Base-by-base conservation (phyloP, 2,113 vertebrate genomes). In the Galbula dea region DNA sequence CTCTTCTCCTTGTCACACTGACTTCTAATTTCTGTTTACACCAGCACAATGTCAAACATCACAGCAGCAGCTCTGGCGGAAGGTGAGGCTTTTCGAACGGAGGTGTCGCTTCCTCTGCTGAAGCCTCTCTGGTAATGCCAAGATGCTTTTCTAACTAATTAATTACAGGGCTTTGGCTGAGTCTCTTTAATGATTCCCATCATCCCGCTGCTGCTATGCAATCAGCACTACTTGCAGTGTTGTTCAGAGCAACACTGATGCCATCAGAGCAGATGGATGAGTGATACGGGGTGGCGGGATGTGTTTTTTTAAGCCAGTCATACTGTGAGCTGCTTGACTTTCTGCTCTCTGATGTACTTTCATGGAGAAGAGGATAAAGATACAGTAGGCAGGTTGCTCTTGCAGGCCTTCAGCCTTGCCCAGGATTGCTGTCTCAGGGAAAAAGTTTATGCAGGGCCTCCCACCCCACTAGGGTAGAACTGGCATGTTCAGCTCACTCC, bases 181-280 rank as follows among this genome's bases (percentile, higher is more conserved):
- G 67, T 82, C 88, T 94, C 86, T 86, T 89, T 96, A 96, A 96
- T 96, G 89, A 96, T 74, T 94, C 95, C 77, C 81, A 76, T 95
- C 92, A 97, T 95, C 94, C 94, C 95, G 95, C 88, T 97, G 96
- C 88, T 97, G 95, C 95, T 96, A 69, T 88, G 94, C 88, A 97
- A 94, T 97, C 96, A 97, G 95, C 86, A 66, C 43, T 94, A 83
- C 82, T 95, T 63, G 73, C 71, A 54, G 48, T 37, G 92, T 93
- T 97, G 92, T 96, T 97, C 95, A 95, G 83, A 93, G 94, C 63
- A 87, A 43, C 57, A 5, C 1, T 65, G 83, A 90, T 94, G 95
- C 91, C 93, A 85, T 85, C 75, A 59, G 75, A 80, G 63, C 92
- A 95, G 89, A 93, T 3, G 2, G 84, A 83, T 80, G 82, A 91